Base-by-base conservation (phyloP, 2,113 vertebrate species). In the Apodemus speciosus region DNA sequence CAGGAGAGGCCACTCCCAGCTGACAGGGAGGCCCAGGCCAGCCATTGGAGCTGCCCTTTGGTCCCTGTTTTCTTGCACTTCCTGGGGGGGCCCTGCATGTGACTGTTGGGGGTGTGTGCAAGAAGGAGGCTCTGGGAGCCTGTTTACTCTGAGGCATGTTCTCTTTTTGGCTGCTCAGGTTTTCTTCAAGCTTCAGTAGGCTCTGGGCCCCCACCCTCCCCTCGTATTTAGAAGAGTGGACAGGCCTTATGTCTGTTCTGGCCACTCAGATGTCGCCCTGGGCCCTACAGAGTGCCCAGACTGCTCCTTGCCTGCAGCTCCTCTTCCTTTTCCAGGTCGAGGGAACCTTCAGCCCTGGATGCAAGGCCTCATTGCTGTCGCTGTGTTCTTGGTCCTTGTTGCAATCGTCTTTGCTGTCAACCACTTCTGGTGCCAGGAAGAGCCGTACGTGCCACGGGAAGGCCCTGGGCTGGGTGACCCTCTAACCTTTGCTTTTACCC, bases 341-440 rank as follows among this genome's bases (percentile, higher is more conserved):
- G 88, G 97, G 49, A 93, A 27, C 0, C 89, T 97, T 20, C 95
- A 97, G 85, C 97, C 97, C 76, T 99, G 99, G 99, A 97, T 99
- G 94, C 98, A 98, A 0, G 99, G 98, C 7, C 92, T 99, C 64
- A 98, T 99, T 0, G 99, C 99, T 0, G 97, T 99, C 30, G 88
- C 60, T 0, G 97, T 97, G 3, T 99, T 99, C 97, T 98, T 99
- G 81, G 98, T 98, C 90, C 97, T 99, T 0, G 81, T 98, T 1
- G 98, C 99, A 5, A 92, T 98, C 0, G 87, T 53, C 71, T 96
- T 99, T 51, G 95, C 99, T 14, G 95, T 98, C 89, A 99, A 99
- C 92, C 98, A 97, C 93, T 97, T 98, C 73, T 99, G 99, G 99
- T 99, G 98, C 83, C 97, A 97, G 38, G 77, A 97, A 1, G 56